Evolutionary conservation across 92 coral and sea anemone genomes (phyloP).

Genomic region (Porites rus): DNA sequence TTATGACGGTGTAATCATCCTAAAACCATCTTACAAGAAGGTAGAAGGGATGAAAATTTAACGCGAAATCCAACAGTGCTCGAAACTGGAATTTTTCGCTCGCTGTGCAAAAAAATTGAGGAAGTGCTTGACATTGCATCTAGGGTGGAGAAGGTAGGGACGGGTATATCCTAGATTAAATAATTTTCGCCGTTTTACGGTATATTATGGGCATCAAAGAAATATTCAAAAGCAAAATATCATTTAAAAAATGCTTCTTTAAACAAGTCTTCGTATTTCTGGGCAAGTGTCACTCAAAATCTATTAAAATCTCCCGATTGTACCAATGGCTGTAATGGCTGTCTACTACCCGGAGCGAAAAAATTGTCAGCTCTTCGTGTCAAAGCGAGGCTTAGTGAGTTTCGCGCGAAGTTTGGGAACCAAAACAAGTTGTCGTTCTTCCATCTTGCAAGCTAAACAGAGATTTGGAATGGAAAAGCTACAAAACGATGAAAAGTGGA

Average conservation of each 20-base stretch:
- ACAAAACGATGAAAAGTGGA: not conserved
- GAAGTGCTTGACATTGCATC: no score
- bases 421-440: constrained; percentile 12
- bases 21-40: not conserved
- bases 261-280: no score
- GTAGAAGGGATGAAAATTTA: not conserved
- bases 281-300: not conserved
- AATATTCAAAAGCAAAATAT: no score
- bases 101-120: no score
- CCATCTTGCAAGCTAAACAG: no score
- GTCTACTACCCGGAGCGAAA: not conserved
- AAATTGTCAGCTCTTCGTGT: not conserved
- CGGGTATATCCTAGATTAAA: no score
- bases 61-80: not conserved
- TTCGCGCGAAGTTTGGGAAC: constrained; percentile 56
- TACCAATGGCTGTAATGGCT: no score
- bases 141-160: no score
- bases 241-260: no score
- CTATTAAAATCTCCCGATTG: not conserved
- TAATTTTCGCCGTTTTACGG: no score
- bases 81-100: no score
- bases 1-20: not conserved
- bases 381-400: constrained; percentile 26
- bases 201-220: no score
- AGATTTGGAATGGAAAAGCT: constrained; percentile 25